Evolutionary conservation across 2,888 invertebrate genomes (phyloP), one percentile per base, ranked within the genome.

Genomic region (Mycalesis mineus): DNA sequence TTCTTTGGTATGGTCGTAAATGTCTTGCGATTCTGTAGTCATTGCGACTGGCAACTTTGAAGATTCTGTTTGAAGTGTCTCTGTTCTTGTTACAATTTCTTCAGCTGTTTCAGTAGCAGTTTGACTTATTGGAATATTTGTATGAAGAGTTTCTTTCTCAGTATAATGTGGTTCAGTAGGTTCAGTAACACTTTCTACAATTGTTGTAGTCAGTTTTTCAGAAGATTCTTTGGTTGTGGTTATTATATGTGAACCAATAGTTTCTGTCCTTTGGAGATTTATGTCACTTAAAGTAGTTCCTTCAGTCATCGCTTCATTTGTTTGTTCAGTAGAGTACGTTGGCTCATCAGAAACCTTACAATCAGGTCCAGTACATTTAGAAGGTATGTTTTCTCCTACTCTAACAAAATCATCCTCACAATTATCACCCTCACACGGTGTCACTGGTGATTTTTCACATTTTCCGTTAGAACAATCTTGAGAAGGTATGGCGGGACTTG

Each of bases 331-430:
- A 40, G 45, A 59, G 28, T 14, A 55, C 41, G 41, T 33, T 44
- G 55, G 59, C 29, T 60, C 60, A 39, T 58, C 55, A 41, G 48
- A 51, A 31, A 42, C 33, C 48, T 58, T 55, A 63, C 84, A 84
- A 22, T 75, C 66, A 45, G 63, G 31, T 44, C 69, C 75, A 55
- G 66, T 59, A 67, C 82, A 80, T 59, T 72, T 66, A 57, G 68
- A 51, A 56, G 75, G 70, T 51, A 65, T 13, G 55, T 70, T 63
- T 48, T 67, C 63, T 41, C 69, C 68, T 57, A 60, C 45, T 50
- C 68, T 61, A 33, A 70, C 14, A 42, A 58, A 62, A 59, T 80
- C 78, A 62, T 78, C 77, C 65, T 72, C 73, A 64, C 88, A 88
- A 29, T 67, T 68, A 60, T 75, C 51, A 31, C n/a, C 40, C 29